These are phyloP conservation scores for Heteromurus nitidus DNA, from an alignment of 2,888 invertebrate species.

Conservation along the genomic window DNA sequence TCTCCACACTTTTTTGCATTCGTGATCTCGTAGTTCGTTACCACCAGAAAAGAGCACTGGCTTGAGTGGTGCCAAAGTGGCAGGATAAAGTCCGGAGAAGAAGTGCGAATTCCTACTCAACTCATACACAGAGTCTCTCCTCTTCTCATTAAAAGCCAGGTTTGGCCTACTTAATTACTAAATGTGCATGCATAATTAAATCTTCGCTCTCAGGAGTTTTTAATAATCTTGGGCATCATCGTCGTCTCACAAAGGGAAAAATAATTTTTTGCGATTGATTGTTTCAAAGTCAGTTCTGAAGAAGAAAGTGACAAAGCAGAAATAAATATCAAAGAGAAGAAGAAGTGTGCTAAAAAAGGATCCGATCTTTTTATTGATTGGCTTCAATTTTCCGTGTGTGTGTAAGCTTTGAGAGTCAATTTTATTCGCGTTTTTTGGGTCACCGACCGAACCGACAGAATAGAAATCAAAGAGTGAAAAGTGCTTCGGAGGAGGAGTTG, in stretches of 20 bases:
- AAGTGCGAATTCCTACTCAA: neutral
- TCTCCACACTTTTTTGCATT: neutral
- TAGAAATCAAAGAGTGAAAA: too few relatives aligned
- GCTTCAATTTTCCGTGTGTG: neutral
- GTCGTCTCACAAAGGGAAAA: too few relatives aligned
- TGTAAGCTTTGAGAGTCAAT: neutral
- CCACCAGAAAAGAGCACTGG: conserved; percentile 22
- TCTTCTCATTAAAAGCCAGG: neutral
- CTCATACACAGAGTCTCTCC: neutral
- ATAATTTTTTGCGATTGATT: too few relatives aligned
- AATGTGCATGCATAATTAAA: conserved; percentile 29
- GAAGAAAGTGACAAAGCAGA: too few relatives aligned
- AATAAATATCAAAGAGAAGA: too few relatives aligned
- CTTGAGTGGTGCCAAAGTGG: too few relatives aligned
- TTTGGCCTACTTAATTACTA: neutral
- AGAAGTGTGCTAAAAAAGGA: neutral
- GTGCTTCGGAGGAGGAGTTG: too few relatives aligned
- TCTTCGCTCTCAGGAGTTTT: neutral
- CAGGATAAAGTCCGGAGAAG: conserved; percentile 30
- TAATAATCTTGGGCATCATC: too few relatives aligned
- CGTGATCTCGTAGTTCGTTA: conserved; percentile 41
- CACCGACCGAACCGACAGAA: too few relatives aligned
- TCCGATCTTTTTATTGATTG: neutral
- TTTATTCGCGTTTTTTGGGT: neutral
- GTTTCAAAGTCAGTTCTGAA: too few relatives aligned